phyloP scores from a whole-genome alignment of 2,888 invertebrate genomes.

The Eucera pruinosa region DNA sequence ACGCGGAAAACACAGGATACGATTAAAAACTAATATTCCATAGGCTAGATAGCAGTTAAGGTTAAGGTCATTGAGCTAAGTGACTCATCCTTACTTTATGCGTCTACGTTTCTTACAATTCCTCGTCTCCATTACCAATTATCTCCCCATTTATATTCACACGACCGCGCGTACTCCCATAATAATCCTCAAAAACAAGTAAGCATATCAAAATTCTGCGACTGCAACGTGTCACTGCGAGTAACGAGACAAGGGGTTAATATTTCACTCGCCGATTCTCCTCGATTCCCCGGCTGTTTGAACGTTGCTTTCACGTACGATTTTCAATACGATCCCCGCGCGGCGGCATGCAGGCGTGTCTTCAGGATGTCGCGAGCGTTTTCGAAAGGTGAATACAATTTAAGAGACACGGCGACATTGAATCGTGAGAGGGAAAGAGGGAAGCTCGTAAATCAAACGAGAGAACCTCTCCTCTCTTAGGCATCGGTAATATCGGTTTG shows the following conservation, averaged over 20 bases:
- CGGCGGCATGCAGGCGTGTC: conserved; percentile 32
- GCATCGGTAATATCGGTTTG: conserved; percentile 67
- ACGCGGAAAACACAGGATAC: no score
- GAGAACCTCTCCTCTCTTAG: conserved; percentile 50
- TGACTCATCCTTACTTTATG: no score
- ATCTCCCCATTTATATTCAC: conserved; percentile 1
- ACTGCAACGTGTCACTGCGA: conserved; percentile 4
- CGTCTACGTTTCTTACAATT: no score
- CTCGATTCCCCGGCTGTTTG: conserved; percentile 39
- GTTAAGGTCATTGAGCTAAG: no score
- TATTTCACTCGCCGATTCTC: conserved; percentile 45
- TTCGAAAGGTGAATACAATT: conserved; percentile 69
- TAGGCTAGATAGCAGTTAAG: no score
- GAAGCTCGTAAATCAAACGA: conserved; percentile 74
- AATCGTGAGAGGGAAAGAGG: conserved; percentile 29
- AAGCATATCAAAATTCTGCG: conserved; percentile 32
- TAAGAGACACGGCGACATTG: conserved; percentile 47
- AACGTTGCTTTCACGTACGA: conserved; percentile 40
- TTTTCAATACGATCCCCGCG: conserved; percentile 58
- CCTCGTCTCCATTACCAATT: background rate
- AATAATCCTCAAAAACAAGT: background rate
- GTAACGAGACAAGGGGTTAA: conserved; percentile 43
- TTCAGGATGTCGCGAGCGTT: conserved; percentile 66
- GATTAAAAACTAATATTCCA: no score
- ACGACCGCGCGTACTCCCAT: background rate